Percentiles rank a stretch among this genome's conserved stretches.
phyloP scores from a whole-genome alignment of 2,797 vertebrate species.

The Prionace glauca region DNA sequence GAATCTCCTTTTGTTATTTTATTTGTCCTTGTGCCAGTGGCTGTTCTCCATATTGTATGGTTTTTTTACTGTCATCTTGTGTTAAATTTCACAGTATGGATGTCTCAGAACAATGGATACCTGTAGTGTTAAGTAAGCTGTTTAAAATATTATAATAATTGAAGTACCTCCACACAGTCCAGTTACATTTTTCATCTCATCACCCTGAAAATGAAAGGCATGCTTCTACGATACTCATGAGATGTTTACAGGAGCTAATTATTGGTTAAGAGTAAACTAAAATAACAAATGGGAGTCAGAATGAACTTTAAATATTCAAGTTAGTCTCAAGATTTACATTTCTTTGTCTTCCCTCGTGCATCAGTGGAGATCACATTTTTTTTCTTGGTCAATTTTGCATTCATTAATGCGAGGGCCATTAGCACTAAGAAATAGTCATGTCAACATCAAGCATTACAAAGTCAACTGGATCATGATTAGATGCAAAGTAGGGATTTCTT shows the following conservation, averaged over 20 bases:
- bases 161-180: not conserved
- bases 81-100: not conserved
- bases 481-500: not conserved
- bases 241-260: not conserved
- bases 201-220: not conserved
- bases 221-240: not conserved
- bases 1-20: not conserved
- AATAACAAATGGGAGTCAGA: not conserved
- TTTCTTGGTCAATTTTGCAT: not conserved
- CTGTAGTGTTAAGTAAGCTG: not conserved
- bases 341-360: not conserved
- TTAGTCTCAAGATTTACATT: not conserved
- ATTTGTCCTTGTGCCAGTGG: not conserved
- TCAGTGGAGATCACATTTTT: not conserved
- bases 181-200: constrained; percentile 1
- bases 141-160: not conserved
- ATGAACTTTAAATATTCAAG: not conserved
- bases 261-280: not conserved
- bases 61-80: not conserved
- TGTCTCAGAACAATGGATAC: not conserved
- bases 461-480: not conserved
- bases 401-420: not conserved
- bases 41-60: not conserved
- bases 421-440: not conserved
- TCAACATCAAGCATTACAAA: not conserved